Evolutionary conservation across 1,140 invertebrate species (phyloP).

Genomic region (Vollenhovia emeryi): DNA sequence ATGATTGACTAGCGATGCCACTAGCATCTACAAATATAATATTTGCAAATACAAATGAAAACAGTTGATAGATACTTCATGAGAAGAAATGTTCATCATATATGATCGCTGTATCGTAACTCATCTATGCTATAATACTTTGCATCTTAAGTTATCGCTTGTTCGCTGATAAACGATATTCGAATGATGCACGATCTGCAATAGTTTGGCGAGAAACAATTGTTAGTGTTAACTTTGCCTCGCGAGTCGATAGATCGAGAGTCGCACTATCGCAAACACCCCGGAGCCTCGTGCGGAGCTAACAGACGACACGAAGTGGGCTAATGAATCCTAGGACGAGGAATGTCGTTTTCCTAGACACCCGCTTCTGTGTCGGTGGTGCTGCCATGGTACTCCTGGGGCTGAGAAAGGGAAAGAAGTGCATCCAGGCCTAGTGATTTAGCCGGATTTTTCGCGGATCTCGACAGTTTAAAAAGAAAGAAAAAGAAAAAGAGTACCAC

Average conservation of each 20-base stretch:
- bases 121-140: conserved; percentile 64
- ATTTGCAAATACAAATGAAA: neutral
- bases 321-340: conserved; percentile 77
- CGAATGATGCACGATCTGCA: conserved; percentile 47
- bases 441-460: conserved; percentile 73
- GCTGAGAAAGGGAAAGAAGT: conserved; percentile 83
- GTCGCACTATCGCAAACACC: conserved; percentile 54
- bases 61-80: neutral
- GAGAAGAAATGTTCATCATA: conserved; percentile 12
- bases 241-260: conserved; percentile 37
- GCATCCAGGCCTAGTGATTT: conserved; percentile 82
- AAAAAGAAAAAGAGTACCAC: conserved; percentile 72
- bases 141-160: conserved; percentile 41
- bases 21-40: conserved; percentile 8
- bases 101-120: conserved; percentile 28
- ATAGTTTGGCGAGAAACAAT: conserved; percentile 27
- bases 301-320: conserved; percentile 49
- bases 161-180: conserved; percentile 25
- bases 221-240: conserved; percentile 60
- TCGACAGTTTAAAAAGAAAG: conserved; percentile 78
- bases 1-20: conserved; percentile 29
- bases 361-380: conserved; percentile 79
- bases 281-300: conserved; percentile 58
- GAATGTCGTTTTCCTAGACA: conserved; percentile 79
- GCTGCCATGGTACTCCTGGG: conserved; percentile 81